Evolutionary conservation across 2,113 vertebrate species (phyloP), one percentile per base, ranked within the genome.

Genomic region (Seriola dumerili): DNA sequence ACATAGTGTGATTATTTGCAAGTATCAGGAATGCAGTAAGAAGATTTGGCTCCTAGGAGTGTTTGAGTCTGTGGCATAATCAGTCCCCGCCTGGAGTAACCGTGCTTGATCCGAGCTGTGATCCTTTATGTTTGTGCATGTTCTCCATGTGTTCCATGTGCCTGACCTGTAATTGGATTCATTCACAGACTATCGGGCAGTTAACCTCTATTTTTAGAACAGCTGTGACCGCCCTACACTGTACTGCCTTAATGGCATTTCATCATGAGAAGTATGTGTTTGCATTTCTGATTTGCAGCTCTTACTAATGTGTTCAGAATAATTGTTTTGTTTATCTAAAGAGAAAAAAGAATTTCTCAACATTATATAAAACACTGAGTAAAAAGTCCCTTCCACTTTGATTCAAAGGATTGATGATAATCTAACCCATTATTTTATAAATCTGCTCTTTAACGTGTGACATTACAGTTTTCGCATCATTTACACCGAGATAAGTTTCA

Each of bases 11-110:
- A 77, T 87, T 91, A 82, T 81, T 89, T 89, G 48, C 46, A 80
- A 85, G 62, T 76, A 81, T 72, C 73, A 85, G 84, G 91, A 94
- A 94, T 93, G 89, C 78, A 85, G 21, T 93, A 92, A 94, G 92
- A 83, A 80, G 89, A 90, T 94, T 93, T 91, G 74, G 77, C 52
- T 88, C 14, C 78, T 50, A 32, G 69, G 58, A 54, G 71, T 67
- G 67, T 89, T 90, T 90, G 36, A 62, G 70, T 89, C 77, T 70
- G 65, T 55, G 29, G 66, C 69, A 71, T 81, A 87, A 93, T 87
- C 74, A 75, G 54, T 71, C 73, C 66, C 69, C 66, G 80, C 58
- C 75, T 48, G 40, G 34, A 77, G 74, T 14, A 54, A 38, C n/a
- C 55, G 46, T 17, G 78, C 25, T 19, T 72, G 57, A 58, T 71